These are phyloP conservation scores for Sesamia nonagrioides DNA, from an alignment of 1,140 invertebrate genomes.

Conservation along the genomic window DNA sequence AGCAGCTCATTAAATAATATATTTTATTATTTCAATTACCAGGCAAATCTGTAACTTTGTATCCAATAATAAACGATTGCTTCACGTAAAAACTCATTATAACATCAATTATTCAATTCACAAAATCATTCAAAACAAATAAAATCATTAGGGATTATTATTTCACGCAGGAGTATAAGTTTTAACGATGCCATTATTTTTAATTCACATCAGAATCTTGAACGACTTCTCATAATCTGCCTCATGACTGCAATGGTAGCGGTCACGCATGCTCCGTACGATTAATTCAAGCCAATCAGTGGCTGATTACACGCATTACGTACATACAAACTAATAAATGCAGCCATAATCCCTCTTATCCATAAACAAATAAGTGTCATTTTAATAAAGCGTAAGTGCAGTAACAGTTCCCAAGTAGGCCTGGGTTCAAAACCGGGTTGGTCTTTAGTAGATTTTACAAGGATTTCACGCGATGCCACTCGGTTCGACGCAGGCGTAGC, in stretches of 20 bases:
- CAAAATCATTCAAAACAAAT: constrained; percentile 42
- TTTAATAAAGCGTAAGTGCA: neutral
- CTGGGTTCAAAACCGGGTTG: constrained; percentile 50
- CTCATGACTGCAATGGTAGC: constrained; percentile 78
- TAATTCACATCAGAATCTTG: constrained; percentile 75
- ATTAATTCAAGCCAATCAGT: constrained; percentile 86
- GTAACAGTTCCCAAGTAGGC: constrained; percentile 8
- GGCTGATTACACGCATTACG: constrained; percentile 85
- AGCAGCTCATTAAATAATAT: neutral
- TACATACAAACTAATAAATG: constrained; percentile 70
- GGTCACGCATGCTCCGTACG: constrained; percentile 82
- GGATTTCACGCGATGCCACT: constrained; percentile 79
- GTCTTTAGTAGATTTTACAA: constrained; percentile 61
- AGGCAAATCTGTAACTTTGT: too few species aligned
- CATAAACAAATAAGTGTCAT: constrained; percentile 55
- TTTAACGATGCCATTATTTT: constrained; percentile 86
- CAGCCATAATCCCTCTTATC: constrained; percentile 60
- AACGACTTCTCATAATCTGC: constrained; percentile 78
- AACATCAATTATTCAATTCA: constrained; percentile 46
- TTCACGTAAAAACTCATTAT: constrained; percentile 16
- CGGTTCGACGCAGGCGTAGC: constrained; percentile 59
- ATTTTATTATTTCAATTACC: neutral
- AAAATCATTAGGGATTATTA: constrained; percentile 52
- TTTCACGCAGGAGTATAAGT: constrained; percentile 71
- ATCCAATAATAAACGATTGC: constrained; percentile 4